These are phyloP conservation scores for Notothenia coriiceps DNA, from an alignment of 2,113 vertebrate species.

Conservation along the genomic window DNA sequence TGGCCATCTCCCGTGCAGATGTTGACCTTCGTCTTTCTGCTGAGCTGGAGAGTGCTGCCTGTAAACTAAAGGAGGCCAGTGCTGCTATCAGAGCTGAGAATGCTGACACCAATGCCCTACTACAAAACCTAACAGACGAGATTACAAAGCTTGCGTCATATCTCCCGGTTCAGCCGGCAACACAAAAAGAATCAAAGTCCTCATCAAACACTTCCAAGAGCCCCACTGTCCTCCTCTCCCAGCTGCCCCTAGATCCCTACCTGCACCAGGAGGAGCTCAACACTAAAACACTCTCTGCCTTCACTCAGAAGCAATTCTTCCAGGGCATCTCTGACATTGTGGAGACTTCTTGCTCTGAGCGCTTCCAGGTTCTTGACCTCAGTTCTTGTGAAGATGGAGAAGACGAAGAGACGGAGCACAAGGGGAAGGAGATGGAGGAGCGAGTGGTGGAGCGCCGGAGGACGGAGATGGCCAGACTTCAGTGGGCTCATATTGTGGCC, in stretches of 20 bases:
- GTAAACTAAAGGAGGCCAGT: constrained; percentile 78
- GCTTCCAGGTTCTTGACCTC: constrained; percentile 84
- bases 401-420: constrained; percentile 40
- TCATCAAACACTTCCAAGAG: constrained; percentile 21
- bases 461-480: constrained; percentile 87
- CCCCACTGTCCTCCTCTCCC: constrained; percentile 84
- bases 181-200: constrained; percentile 9
- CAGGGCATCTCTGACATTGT: constrained; percentile 81
- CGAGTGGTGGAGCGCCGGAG: constrained; percentile 69
- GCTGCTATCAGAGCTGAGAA: constrained; percentile 77
- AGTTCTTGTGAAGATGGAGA: constrained; percentile 69
- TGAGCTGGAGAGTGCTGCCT: constrained; percentile 69
- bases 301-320: constrained; percentile 85
- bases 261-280: constrained; percentile 88
- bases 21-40: constrained; percentile 72
- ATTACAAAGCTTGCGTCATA: constrained; percentile 81
- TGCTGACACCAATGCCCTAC: constrained; percentile 80
- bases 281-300: constrained; percentile 85
- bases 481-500: constrained; percentile 86
- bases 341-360: constrained; percentile 84
- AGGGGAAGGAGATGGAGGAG: constrained; percentile 60
- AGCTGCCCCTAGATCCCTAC: constrained; percentile 87
- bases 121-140: constrained; percentile 81
- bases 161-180: constrained; percentile 67
- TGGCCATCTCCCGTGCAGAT: constrained; percentile 76